Conservation (phyloP, 2,888 invertebrate species). For the Xestia sexstrigata region DNA sequence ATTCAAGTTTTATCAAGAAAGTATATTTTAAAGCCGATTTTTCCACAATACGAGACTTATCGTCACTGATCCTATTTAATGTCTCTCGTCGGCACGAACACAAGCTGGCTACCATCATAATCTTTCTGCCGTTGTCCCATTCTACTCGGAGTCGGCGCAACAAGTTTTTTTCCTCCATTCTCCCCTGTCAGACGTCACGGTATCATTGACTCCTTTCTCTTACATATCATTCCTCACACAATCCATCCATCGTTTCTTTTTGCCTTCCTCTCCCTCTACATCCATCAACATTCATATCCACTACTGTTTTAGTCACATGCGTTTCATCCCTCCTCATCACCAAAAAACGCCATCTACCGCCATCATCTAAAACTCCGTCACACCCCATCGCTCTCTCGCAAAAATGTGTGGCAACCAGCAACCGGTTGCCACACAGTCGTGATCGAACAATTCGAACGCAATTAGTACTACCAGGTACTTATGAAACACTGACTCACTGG, state of each 20-base stretch:
- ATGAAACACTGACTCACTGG: constrained; percentile 58
- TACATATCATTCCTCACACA: no score
- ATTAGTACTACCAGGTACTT: constrained; percentile 46
- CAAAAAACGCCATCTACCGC: constrained; percentile 19
- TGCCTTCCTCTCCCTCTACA: neutral
- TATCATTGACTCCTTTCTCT: no score
- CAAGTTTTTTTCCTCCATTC: no score
- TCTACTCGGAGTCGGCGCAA: no score
- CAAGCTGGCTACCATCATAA: neutral
- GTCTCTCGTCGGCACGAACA: no score
- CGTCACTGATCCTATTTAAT: no score
- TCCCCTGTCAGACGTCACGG: no score
- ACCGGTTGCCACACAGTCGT: constrained; percentile 52
- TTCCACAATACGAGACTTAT: neutral
- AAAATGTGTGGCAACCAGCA: constrained; percentile 52
- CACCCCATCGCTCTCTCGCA: constrained; percentile 17
- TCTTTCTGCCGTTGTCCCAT: no score
- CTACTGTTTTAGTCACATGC: no score
- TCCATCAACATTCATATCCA: no score
- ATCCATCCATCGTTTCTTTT: no score
- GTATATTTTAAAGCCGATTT: neutral
- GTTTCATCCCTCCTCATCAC: no score
- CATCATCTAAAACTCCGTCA: neutral
- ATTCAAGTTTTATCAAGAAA: neutral
- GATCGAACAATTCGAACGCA: constrained; percentile 58